Base-by-base conservation (phyloP, 2,888 invertebrate species). In the Copidosoma aretas region DNA sequence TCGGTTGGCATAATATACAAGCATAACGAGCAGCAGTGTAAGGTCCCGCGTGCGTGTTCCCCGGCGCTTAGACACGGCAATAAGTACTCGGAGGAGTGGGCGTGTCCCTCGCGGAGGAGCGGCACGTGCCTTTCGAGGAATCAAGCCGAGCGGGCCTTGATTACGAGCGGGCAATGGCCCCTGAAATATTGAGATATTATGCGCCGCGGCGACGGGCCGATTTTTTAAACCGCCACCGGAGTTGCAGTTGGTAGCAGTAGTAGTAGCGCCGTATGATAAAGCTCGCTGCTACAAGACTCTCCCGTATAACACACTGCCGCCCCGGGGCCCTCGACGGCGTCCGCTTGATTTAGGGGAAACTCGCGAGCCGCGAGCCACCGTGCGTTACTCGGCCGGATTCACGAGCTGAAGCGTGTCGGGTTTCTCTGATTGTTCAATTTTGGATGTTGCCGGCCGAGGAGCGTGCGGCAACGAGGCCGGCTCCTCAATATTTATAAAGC, bases 101-200 rank as follows among this genome's bases (percentile, higher is more conserved):
- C 82, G 82, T 81, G 74, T 72, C 19, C 15, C 10, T 21, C 77
- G n/a, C 71, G 73, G 70, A 32, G 32, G 68, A 32, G 54, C 41
- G 43, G 21, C 22, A 24, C 22, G 52, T 3, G n/a, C 19, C 14
- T 12, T 19, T 21, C 22, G 52, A 22, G n/a, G 19, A 49, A 32
- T 32, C 32, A 8, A 32, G 58, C 49, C 60, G 41, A 10, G 52
- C 43, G 82, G 80, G 80, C 80, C 80, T 81, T 83, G 81, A 83
- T 83, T 83, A 83, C 79, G 79, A 82, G 80, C 81, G 32, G 32
- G 4, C 80, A 81, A 82, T 81, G 77, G 78, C 73, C 43, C 64
- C 43, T 82, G 82, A 83, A 82, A 82, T 83, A 83, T 83, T 80
- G 82, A 81, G 80, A 83, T 82, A 82, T 83, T 83, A 83, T 83